A percentile compares a stretch with the other conserved stretches of the same genome.
Conservation (phyloP, 2,888 invertebrate species). For the Tinea pellionella region DNA sequence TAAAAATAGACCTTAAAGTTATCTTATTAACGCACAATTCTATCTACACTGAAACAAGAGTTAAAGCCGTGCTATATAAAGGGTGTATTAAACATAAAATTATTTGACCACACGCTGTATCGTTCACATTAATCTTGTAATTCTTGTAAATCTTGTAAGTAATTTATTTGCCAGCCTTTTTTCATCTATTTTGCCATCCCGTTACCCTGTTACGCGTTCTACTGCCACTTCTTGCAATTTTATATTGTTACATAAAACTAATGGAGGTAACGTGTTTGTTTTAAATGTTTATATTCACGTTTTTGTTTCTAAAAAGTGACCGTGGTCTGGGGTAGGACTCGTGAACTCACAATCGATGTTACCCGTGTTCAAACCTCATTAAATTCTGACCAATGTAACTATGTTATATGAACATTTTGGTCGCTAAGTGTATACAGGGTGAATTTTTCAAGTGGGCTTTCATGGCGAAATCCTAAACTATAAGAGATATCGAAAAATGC, state of each 20-base stretch:
- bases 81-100: background rate
- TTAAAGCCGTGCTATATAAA: background rate
- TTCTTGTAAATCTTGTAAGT: too few species aligned
- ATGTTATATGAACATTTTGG: too few species aligned
- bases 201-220: background rate
- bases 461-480: too few species aligned
- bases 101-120: slow-evolving; percentile 4
- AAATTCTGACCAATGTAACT: too few species aligned
- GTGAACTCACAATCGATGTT: too few species aligned
- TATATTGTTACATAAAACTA: background rate
- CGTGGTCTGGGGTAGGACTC: too few species aligned
- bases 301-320: background rate
- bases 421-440: too few species aligned
- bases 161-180: background rate
- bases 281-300: background rate
- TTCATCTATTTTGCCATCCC: background rate
- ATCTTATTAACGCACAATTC: background rate
- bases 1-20: too few species aligned
- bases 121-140: background rate
- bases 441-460: too few species aligned
- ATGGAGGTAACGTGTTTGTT: background rate
- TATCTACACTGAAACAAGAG: background rate
- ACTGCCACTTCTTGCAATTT: background rate
- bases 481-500: too few species aligned
- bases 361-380: too few species aligned